phyloP scores from a whole-genome alignment of 2,797 vertebrate genomes.

The Mus caroli region DNA sequence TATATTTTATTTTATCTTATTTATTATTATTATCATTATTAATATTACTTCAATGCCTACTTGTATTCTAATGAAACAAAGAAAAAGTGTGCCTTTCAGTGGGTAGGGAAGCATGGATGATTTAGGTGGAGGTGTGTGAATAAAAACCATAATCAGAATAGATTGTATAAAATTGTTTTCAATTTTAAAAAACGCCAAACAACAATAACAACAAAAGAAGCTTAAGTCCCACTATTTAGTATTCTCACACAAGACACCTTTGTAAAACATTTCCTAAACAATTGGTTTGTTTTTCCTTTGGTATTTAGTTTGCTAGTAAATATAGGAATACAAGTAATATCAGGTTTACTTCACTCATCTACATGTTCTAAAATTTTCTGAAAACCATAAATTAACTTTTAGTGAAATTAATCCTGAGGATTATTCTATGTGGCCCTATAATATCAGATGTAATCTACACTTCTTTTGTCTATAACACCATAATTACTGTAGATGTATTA shows the following conservation, averaged over 20 bases:
- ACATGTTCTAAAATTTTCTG: not conserved
- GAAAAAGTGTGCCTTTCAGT: not conserved
- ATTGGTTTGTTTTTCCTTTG: not conserved
- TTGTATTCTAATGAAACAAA: not conserved
- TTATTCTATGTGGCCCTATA: not conserved
- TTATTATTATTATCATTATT: not conserved
- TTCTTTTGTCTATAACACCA: not conserved
- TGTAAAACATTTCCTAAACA: not conserved
- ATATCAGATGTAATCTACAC: not conserved
- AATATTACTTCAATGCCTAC: not conserved
- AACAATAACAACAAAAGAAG: not conserved
- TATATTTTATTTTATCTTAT: not conserved
- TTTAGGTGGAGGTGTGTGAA: no score
- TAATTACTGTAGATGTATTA: slow-evolving; percentile 31
- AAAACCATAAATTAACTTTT: slow-evolving; percentile 29
- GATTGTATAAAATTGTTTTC: not conserved
- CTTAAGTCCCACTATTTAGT: not conserved
- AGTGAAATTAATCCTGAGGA: not conserved
- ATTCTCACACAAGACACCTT: not conserved
- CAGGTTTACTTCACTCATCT: not conserved
- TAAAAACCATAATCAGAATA: not conserved
- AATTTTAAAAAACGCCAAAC: not conserved
- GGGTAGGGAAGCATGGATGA: no score
- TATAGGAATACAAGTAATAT: not conserved
- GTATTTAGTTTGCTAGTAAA: not conserved